A percentile compares a stretch with the other conserved stretches of the same genome.
These are phyloP conservation scores for roundworm (Caenorhabditis elegans) DNA, from an alignment of 1,140 invertebrate genomes.

Conservation along the genomic window DNA sequence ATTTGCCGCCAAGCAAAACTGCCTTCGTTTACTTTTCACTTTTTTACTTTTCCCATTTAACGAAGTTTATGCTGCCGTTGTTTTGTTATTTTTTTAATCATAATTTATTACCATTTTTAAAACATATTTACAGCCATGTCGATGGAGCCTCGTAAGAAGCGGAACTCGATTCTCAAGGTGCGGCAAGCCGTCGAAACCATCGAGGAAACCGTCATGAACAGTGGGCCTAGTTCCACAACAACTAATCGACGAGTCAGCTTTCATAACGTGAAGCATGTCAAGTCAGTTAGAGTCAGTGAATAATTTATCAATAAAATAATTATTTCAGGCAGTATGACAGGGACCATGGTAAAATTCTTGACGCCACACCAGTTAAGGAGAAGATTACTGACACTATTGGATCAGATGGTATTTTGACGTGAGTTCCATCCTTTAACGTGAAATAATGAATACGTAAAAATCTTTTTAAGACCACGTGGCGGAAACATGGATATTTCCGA, in stretches of 20 bases:
- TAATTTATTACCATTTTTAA: too few relatives aligned
- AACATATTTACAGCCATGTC: too few relatives aligned
- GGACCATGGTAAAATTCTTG: not conserved
- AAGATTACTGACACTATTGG: not conserved
- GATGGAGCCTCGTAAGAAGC: too few relatives aligned
- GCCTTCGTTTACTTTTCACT: too few relatives aligned
- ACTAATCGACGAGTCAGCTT: constrained; percentile 5
- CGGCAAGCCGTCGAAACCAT: too few relatives aligned
- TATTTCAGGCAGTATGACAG: not conserved
- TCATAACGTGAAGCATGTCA: not conserved
- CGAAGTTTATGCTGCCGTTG: too few relatives aligned
- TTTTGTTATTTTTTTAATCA: too few relatives aligned
- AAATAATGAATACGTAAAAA: not conserved
- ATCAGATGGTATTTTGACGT: not conserved
- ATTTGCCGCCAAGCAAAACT: too few relatives aligned
- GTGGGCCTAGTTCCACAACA: too few relatives aligned
- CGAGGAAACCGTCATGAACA: too few relatives aligned
- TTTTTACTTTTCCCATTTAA: too few relatives aligned
- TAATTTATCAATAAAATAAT: not conserved
- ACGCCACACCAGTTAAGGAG: not conserved
- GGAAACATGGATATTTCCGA: not conserved
- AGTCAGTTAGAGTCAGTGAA: not conserved
- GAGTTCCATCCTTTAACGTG: not conserved
- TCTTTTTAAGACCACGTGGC: not conserved
- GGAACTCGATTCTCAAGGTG: too few relatives aligned